Evolutionary conservation across 2,113 vertebrate species (phyloP).

Genomic region (Aphelocoma coerulescens): DNA sequence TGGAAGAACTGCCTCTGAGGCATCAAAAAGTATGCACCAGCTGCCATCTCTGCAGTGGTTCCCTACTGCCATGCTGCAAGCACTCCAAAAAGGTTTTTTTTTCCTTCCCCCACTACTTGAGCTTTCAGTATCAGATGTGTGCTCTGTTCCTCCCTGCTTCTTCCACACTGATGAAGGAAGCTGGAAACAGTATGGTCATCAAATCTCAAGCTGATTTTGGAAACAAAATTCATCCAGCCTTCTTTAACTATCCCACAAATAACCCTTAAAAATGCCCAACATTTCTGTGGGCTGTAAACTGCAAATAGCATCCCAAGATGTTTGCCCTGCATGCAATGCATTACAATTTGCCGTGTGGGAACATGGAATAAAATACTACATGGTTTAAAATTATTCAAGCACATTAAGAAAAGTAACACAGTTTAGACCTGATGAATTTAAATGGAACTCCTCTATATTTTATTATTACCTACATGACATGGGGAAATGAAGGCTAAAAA

Average conservation of each 20-base stretch:
- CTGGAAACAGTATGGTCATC: background rate
- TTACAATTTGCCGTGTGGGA: background rate
- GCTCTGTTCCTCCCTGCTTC: background rate
- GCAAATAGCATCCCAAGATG: background rate
- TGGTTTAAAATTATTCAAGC: background rate
- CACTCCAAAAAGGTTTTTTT: background rate
- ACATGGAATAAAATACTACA: background rate
- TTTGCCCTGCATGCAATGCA: background rate
- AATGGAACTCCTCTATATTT: background rate
- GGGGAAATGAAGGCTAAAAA: background rate
- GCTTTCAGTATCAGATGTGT: background rate
- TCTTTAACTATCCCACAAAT: background rate
- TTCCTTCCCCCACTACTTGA: background rate
- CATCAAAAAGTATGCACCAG: background rate
- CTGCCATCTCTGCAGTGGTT: background rate
- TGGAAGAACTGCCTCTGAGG: background rate
- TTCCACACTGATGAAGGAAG: background rate
- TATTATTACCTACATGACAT: background rate
- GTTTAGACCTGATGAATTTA: background rate
- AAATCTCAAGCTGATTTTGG: slow-evolving; percentile 23
- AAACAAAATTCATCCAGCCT: slow-evolving; percentile 21
- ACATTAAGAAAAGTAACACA: background rate
- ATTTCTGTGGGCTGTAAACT: slow-evolving; percentile 48
- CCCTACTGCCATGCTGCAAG: background rate
- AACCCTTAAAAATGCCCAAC: background rate